Base-by-base conservation (phyloP, 2,113 vertebrate species). In the Lucifuga dentata region DNA sequence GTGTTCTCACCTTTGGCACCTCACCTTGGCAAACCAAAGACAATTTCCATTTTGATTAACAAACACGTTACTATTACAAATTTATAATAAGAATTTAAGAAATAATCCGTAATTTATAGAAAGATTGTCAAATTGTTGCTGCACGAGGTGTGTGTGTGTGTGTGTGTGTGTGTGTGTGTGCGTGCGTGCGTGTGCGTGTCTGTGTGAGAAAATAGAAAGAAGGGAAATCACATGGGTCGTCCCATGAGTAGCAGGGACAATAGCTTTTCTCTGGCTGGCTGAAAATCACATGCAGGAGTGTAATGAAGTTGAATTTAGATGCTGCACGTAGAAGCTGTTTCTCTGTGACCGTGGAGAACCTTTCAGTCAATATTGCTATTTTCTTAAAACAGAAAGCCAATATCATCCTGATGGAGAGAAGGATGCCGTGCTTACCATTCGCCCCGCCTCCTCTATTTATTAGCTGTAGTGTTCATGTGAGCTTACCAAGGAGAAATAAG, bases 131-230 rank as follows among this genome's bases (percentile, higher is more conserved):
- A 17, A n/a, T 60, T 64, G n/a, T n/a, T n/a, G n/a, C n/a, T 38
- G 8, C 44, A 53, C 4, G 7, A 4, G 29, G 70, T 23, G 65
- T 78, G 73, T 62, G 73, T 75, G 78, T 73, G 40, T 52, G 29
- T 33, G 12, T 46, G 32, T 70, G 68, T 2, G 38, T 36, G 48
- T 64, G 33, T 41, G 41, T 36, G 29, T 63, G 23, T 38, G 26
- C 16, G 24, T 60, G 32, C 46, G 15, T 15, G 29, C 17, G 2
- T 46, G 48, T 55, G n/a, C n/a, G n/a, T n/a, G n/a, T n/a, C n/a
- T n/a, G n/a, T n/a, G n/a, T n/a, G n/a, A n/a, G n/a, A n/a, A 79
- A 76, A 71, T 29, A 0, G 2, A 23, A 52, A 56, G 24, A 38
- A 21, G 62, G 67, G 40, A 68, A 75, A 63, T 56, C 59, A 19